phyloP scores from a whole-genome alignment of 2,797 vertebrate species.

The Lutjanus campechanus region DNA sequence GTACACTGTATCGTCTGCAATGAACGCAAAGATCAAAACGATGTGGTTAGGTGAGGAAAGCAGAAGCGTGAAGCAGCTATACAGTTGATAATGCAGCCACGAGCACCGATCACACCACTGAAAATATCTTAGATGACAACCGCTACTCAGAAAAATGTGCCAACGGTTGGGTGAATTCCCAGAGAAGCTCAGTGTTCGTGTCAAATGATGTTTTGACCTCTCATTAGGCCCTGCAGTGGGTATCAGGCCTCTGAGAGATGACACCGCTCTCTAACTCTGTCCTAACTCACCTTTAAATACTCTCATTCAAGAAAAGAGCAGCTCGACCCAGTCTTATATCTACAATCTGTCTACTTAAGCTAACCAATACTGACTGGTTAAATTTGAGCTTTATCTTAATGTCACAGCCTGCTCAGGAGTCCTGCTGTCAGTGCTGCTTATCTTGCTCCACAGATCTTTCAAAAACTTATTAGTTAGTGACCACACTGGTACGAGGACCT shows the following conservation, averaged over 20 bases:
- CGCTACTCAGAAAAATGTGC: not conserved
- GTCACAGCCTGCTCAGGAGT: too few species aligned
- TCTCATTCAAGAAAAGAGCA: too few species aligned
- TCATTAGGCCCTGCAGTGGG: too few species aligned
- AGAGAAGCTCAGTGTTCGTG: not conserved
- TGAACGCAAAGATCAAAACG: constrained; percentile 22
- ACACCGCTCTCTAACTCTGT: not conserved
- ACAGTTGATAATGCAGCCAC: not conserved
- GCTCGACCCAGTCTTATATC: too few species aligned
- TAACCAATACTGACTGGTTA: too few species aligned
- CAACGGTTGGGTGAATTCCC: not conserved
- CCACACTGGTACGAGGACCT: too few species aligned
- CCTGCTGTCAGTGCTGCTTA: too few species aligned
- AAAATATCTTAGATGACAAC: not conserved
- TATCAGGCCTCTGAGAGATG: not conserved
- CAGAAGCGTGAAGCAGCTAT: not conserved
- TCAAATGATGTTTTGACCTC: not conserved
- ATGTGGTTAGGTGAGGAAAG: not conserved
- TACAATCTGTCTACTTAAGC: too few species aligned
- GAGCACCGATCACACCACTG: not conserved
- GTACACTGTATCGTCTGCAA: constrained; percentile 75
- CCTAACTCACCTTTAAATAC: too few species aligned
- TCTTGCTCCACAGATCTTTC: too few species aligned
- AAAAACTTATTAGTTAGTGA: too few species aligned
- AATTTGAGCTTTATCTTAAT: too few species aligned